Evolutionary conservation across 2,888 invertebrate genomes (phyloP).

Genomic region (Hipparchia sbordonii): DNA sequence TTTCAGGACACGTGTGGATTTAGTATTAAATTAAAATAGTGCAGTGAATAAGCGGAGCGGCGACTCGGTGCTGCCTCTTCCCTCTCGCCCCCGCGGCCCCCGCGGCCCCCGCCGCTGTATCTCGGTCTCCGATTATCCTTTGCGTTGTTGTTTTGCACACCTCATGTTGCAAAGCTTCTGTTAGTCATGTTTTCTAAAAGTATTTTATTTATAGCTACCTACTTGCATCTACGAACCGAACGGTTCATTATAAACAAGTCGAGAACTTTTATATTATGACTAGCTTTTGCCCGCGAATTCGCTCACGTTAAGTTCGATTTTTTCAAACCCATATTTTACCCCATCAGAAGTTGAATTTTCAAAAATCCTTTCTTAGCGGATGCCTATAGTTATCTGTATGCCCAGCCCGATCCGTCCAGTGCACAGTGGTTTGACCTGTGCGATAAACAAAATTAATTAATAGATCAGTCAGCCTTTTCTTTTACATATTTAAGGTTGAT

Average conservation of each 20-base stretch:
- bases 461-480: too few species aligned
- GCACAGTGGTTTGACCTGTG: too few species aligned
- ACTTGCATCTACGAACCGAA: background rate
- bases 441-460: too few species aligned
- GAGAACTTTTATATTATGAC: background rate
- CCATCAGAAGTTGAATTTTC: too few species aligned
- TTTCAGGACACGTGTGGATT: slow-evolving; percentile 61
- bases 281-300: too few species aligned
- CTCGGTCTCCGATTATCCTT: slow-evolving; percentile 40
- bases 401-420: too few species aligned
- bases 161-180: slow-evolving; percentile 41
- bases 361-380: too few species aligned
- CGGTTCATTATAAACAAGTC: slow-evolving; percentile 2
- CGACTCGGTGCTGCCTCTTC: slow-evolving; percentile 43
- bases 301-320: too few species aligned
- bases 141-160: slow-evolving; percentile 48
- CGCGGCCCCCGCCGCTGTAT: slow-evolving; percentile 23
- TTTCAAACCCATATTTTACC: too few species aligned
- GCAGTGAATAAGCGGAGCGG: slow-evolving; percentile 65
- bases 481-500: too few species aligned
- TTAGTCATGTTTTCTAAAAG: slow-evolving; percentile 45
- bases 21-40: slow-evolving; percentile 70
- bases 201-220: slow-evolving; percentile 30
- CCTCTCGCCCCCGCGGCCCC: slow-evolving; percentile 25
- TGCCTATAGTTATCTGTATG: too few species aligned